Evolutionary conservation across 2,113 vertebrate species (phyloP).

Genomic region (Dicentrarchus labrax): DNA sequence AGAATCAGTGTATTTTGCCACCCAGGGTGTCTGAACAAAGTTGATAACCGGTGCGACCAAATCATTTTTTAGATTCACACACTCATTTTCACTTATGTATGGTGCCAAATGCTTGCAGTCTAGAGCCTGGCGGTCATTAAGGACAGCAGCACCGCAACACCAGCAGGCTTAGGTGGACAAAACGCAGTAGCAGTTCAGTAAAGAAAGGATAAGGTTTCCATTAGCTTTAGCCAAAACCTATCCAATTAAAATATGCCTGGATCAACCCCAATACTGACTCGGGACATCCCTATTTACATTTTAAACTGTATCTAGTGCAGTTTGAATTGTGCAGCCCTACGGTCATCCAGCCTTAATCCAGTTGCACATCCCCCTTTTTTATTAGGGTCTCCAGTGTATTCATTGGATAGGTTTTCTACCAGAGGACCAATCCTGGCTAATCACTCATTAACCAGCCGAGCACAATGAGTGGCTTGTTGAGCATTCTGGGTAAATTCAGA

Average conservation of each 20-base stretch:
- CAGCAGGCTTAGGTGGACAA: too few relatives aligned
- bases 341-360: background rate
- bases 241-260: background rate
- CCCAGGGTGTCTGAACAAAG: background rate
- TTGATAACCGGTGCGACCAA: background rate
- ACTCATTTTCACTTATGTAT: too few relatives aligned
- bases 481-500: constrained; percentile 3
- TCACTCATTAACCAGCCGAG: constrained; percentile 65
- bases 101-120: too few relatives aligned
- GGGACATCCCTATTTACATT: background rate
- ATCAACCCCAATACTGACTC: background rate
- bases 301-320: background rate
- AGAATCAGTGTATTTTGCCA: background rate
- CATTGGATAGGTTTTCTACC: constrained; percentile 38
- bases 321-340: background rate
- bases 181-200: too few relatives aligned
- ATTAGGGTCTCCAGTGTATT: constrained; percentile 27
- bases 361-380: constrained; percentile 9
- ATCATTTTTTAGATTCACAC: background rate
- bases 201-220: background rate
- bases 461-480: constrained; percentile 67
- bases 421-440: constrained; percentile 52
- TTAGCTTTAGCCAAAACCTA: background rate
- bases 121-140: too few relatives aligned
- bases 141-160: too few relatives aligned